These are phyloP conservation scores for Athetis lepigone DNA, from an alignment of 2,888 invertebrate genomes.

Conservation along the genomic window DNA sequence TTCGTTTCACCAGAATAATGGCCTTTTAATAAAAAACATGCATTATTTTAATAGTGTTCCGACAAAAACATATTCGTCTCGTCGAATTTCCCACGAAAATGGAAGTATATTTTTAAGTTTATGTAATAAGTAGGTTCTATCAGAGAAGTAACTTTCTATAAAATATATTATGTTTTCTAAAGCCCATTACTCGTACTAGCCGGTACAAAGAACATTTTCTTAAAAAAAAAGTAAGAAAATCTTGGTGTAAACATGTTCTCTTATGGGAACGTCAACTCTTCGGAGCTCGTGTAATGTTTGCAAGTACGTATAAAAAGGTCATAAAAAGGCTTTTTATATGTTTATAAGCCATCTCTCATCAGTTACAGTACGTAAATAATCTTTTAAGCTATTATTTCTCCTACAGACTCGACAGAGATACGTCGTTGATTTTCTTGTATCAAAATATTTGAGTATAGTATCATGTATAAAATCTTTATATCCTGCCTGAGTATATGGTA, in stretches of 20 bases:
- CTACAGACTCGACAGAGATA: not conserved
- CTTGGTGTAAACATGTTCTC: constrained; percentile 52
- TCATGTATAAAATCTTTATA: not conserved
- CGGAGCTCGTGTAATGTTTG: constrained; percentile 47
- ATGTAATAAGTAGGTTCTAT: constrained; percentile 1
- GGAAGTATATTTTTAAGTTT: not conserved
- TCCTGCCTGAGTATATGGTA: not conserved
- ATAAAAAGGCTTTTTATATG: constrained; percentile 55
- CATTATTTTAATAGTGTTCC: constrained; percentile 25
- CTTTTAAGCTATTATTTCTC: constrained; percentile 34
- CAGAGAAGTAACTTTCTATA: constrained; percentile 13
- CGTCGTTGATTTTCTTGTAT: constrained; percentile 18
- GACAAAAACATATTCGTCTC: constrained; percentile 17
- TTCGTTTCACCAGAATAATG: constrained; percentile 26
- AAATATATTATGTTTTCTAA: constrained; percentile 42
- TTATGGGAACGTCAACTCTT: constrained; percentile 49
- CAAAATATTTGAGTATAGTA: constrained; percentile 14
- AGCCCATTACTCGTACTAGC: constrained; percentile 37
- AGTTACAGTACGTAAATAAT: constrained; percentile 41
- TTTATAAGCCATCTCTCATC: constrained; percentile 47
- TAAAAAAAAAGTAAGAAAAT: constrained; percentile 48
- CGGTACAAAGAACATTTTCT: constrained; percentile 52
- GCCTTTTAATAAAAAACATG: constrained; percentile 27
- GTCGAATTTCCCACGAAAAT: not conserved
- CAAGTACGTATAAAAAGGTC: constrained; percentile 46